Evolutionary conservation across 1,140 invertebrate genomes (phyloP).

Genomic region (Wasmannia auropunctata): DNA sequence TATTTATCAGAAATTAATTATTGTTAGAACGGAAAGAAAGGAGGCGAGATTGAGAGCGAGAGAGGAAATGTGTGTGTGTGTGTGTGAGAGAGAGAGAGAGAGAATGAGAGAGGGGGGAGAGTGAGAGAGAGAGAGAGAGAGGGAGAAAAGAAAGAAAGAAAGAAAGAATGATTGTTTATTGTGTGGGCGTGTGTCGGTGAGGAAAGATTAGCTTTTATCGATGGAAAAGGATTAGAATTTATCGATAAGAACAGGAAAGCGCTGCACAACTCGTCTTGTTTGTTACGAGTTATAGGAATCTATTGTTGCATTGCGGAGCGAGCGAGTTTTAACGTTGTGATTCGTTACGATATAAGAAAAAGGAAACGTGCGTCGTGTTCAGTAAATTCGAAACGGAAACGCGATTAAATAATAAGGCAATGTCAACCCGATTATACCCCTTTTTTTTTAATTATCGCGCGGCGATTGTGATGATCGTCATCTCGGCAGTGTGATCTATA

Average conservation of each 20-base stretch:
- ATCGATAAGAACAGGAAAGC: not conserved
- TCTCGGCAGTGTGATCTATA: not conserved
- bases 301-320: not conserved
- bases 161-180: conserved; percentile 8
- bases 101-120: conserved; percentile 8
- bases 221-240: conserved; percentile 1
- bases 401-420: conserved; percentile 1
- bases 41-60: conserved; percentile 5
- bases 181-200: not conserved
- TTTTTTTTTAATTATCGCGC: not conserved
- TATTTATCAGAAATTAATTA: conserved; percentile 80
- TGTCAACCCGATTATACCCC: not conserved
- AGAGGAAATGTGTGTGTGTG: not conserved
- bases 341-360: not conserved
- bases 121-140: not conserved
- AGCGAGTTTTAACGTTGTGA: not conserved
- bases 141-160: not conserved
- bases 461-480: not conserved
- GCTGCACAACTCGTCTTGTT: conserved; percentile 3
- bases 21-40: conserved; percentile 56
- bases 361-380: not conserved
- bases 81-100: not conserved
- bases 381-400: not conserved
- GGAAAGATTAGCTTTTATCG: not conserved
- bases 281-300: not conserved